These are phyloP conservation scores for Troglohyphantes excavatus DNA, from an alignment of 2,888 invertebrate species.

Conservation along the genomic window DNA sequence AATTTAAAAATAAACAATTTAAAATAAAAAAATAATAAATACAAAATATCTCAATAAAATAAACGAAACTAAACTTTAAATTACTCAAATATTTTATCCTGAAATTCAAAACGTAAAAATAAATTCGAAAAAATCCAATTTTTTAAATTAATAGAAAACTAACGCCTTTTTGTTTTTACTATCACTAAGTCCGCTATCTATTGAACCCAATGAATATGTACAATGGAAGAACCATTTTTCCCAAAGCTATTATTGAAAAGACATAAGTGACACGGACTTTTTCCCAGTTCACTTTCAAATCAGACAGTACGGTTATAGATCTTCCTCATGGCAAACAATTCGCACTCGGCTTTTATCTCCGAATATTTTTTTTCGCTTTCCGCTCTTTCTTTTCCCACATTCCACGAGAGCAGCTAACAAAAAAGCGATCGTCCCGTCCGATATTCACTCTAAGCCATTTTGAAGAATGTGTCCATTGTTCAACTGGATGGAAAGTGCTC, in stretches of 20 bases:
- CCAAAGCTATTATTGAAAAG: conserved; percentile 64
- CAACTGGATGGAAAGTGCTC: conserved; percentile 63
- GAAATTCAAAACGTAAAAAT: too few relatives aligned
- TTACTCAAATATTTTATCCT: too few relatives aligned
- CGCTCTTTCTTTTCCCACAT: not conserved
- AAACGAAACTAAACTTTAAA: too few relatives aligned
- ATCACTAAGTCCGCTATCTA: not conserved
- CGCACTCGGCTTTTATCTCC: conserved; percentile 36
- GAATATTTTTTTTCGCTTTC: conserved; percentile 2
- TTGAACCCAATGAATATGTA: not conserved
- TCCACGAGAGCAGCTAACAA: conserved; percentile 2
- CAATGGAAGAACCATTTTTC: conserved; percentile 7
- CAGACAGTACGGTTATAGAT: conserved; percentile 35
- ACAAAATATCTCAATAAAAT: too few relatives aligned
- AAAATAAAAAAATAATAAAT: too few relatives aligned
- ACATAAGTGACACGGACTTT: conserved; percentile 55
- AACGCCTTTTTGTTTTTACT: not conserved
- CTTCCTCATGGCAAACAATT: conserved; percentile 40
- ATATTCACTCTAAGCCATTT: conserved; percentile 71
- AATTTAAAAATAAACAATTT: too few relatives aligned
- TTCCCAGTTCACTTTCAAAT: conserved; percentile 16
- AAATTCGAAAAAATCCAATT: not conserved
- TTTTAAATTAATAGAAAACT: not conserved
- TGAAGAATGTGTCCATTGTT: conserved; percentile 74
- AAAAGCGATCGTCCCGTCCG: conserved; percentile 43